Percentiles rank a stretch among this genome's conserved stretches.
Evolutionary conservation across 1,140 invertebrate species (phyloP).

Genomic region (Drosophila hydei): DNA sequence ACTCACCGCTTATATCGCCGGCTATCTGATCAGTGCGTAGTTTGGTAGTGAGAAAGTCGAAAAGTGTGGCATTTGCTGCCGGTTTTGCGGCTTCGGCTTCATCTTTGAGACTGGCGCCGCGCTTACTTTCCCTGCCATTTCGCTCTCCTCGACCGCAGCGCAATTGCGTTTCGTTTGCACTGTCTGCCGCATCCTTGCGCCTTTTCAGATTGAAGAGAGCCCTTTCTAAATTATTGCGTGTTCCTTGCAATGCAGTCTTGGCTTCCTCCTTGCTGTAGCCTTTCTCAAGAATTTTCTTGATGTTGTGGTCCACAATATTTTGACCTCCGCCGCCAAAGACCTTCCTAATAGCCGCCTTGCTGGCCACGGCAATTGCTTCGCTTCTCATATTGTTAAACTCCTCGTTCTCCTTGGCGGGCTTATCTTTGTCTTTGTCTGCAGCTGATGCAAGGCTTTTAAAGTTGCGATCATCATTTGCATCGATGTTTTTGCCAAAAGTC

Average conservation of each 20-base stretch:
- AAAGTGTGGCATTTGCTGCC: slow-evolving; percentile 92
- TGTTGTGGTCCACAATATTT: slow-evolving; percentile 90
- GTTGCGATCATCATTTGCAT: slow-evolving; percentile 85
- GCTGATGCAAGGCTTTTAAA: slow-evolving; percentile 88
- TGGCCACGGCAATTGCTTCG: slow-evolving; percentile 94
- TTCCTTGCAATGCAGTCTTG: slow-evolving; percentile 88
- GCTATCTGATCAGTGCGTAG: slow-evolving; percentile 85
- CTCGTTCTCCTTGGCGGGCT: slow-evolving; percentile 87
- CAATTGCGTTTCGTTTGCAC: slow-evolving; percentile 66
- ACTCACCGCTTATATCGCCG: slow-evolving; percentile 1
- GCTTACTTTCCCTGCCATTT: slow-evolving; percentile 57
- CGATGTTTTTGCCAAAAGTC: slow-evolving; percentile 92
- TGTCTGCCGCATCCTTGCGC: slow-evolving; percentile 83
- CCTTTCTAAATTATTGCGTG: slow-evolving; percentile 89
- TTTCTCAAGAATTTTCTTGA: slow-evolving; percentile 92
- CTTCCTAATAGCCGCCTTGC: slow-evolving; percentile 90
- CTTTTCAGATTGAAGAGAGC: slow-evolving; percentile 89
- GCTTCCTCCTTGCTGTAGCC: slow-evolving; percentile 92
- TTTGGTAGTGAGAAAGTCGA: slow-evolving; percentile 93
- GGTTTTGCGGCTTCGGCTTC: slow-evolving; percentile 88
- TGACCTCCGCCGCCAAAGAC: slow-evolving; percentile 89
- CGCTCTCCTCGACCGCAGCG: slow-evolving; percentile 83
- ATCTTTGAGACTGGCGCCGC: slow-evolving; percentile 85
- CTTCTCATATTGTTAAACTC: slow-evolving; percentile 94
- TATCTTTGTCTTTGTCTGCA: slow-evolving; percentile 85